A percentile compares a stretch with the other conserved stretches of the same genome.
Evolutionary conservation across 2,797 vertebrate genomes (phyloP).

Genomic region (Amblyopsis hoosieri): DNA sequence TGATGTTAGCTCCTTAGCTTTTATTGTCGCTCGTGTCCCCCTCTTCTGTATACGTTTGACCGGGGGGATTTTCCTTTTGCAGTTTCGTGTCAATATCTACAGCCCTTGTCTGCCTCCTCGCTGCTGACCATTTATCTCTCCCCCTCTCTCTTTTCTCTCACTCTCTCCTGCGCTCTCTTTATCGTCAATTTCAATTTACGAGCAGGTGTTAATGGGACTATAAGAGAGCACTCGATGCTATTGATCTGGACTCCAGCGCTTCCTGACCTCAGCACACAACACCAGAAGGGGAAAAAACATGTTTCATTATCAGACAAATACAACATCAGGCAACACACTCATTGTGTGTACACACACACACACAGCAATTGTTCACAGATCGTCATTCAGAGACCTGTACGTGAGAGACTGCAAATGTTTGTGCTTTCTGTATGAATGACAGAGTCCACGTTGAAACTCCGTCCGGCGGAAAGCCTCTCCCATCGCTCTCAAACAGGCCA

Average conservation of each 20-base stretch:
- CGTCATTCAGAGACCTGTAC: conserved; percentile 67
- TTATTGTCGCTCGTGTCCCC: no score
- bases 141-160: conserved; percentile 12
- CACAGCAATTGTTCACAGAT: conserved; percentile 24
- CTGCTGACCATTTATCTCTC: conserved; percentile 12
- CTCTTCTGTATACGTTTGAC: no score
- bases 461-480: conserved; percentile 28
- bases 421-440: conserved; percentile 49
- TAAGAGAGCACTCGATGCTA: conserved; percentile 72
- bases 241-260: conserved; percentile 67
- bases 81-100: neutral
- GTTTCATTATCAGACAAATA: conserved; percentile 64
- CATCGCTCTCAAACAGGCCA: conserved; percentile 40
- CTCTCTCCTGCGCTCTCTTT: conserved; percentile 35
- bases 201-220: conserved; percentile 72
- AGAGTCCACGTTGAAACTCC: conserved; percentile 43
- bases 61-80: no score
- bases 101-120: conserved; percentile 19
- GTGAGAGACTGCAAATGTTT: conserved; percentile 66
- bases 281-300: conserved; percentile 45
- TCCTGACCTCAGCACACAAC: conserved; percentile 64
- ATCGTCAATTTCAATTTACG: conserved; percentile 76
- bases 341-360: conserved; percentile 24
- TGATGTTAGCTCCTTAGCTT: no score
- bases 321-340: conserved; percentile 37